These are phyloP conservation scores for Zhuqinia jingwanae DNA, from an alignment of 2,888 invertebrate genomes.

Conservation along the genomic window DNA sequence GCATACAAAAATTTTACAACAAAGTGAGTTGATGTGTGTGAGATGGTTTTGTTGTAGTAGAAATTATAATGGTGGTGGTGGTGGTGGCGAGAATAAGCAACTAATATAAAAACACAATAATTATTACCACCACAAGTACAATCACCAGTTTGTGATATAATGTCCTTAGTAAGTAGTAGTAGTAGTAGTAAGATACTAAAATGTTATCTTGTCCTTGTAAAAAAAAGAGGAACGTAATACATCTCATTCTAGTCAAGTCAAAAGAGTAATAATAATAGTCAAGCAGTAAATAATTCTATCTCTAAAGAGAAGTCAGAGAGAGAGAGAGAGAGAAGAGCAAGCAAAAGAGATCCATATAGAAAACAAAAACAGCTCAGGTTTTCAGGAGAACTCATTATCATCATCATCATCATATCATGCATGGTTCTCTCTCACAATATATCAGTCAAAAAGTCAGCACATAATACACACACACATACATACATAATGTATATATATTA, in stretches of 20 bases:
- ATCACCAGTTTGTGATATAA: no score
- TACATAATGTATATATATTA: no score
- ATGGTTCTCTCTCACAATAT: neutral
- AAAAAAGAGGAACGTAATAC: conserved; percentile 48
- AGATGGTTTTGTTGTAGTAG: neutral
- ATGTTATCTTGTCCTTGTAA: conserved; percentile 62
- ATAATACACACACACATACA: no score
- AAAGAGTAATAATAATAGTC: conserved; percentile 32
- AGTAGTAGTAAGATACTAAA: conserved; percentile 53
- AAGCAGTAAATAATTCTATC: neutral
- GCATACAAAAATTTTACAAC: conserved; percentile 36
- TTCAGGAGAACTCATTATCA: conserved; percentile 41
- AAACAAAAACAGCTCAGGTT: conserved; percentile 49
- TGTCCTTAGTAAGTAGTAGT: neutral
- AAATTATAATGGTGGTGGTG: no score
- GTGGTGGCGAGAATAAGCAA: conserved; percentile 31
- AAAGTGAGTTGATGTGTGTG: conserved; percentile 20
- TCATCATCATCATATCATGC: conserved; percentile 40
- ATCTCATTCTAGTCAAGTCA: conserved; percentile 32
- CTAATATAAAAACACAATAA: conserved; percentile 58
- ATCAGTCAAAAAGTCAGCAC: conserved; percentile 25
- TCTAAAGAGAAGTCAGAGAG: no score
- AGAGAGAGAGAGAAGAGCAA: no score
- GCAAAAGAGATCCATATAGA: no score
- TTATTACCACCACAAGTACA: conserved; percentile 24